Evolutionary conservation across 2,888 invertebrate genomes (phyloP).

Genomic region (Chelonus formosanus): DNA sequence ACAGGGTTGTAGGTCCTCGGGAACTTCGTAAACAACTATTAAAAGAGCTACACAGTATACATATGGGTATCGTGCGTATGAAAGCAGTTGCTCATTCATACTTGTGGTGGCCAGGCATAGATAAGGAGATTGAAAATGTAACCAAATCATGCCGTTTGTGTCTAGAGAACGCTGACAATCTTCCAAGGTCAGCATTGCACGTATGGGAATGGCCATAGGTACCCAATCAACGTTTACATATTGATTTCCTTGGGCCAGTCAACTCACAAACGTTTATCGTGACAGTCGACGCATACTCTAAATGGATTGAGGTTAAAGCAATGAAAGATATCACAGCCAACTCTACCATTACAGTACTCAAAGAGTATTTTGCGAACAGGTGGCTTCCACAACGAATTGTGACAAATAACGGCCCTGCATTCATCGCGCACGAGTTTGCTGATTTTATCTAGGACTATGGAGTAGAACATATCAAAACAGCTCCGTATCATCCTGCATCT

Average conservation of each 20-base stretch:
- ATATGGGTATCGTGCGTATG: conserved; percentile 46
- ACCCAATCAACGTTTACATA: conserved; percentile 21
- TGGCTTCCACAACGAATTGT: conserved; percentile 30
- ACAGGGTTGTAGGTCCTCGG: conserved; percentile 26
- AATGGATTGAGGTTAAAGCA: conserved; percentile 41
- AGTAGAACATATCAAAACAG: conserved; percentile 25
- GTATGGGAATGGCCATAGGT: conserved; percentile 30
- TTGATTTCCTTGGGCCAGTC: conserved; percentile 34
- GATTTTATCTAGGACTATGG: conserved; percentile 29
- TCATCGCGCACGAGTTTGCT: conserved; percentile 23
- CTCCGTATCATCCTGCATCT: conserved; percentile 34
- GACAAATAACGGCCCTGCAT: conserved; percentile 31
- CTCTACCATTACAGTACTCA: too few species aligned
- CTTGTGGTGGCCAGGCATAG: conserved; percentile 44
- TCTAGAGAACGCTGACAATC: conserved; percentile 24
- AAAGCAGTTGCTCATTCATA: conserved; percentile 46
- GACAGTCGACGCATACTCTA: conserved; percentile 39
- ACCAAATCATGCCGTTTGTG: conserved; percentile 35
- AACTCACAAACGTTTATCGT: conserved; percentile 34
- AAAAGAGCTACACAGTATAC: conserved; percentile 25
- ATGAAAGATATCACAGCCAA: too few species aligned
- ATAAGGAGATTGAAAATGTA: conserved; percentile 38
- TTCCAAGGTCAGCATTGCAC: conserved; percentile 20
- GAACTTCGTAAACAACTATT: too few species aligned
- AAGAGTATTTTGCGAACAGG: conserved; percentile 30